A percentile compares a stretch with the other conserved stretches of the same genome.
Evolutionary conservation across 2,797 vertebrate genomes (phyloP).

Genomic region (Merluccius polli): DNA sequence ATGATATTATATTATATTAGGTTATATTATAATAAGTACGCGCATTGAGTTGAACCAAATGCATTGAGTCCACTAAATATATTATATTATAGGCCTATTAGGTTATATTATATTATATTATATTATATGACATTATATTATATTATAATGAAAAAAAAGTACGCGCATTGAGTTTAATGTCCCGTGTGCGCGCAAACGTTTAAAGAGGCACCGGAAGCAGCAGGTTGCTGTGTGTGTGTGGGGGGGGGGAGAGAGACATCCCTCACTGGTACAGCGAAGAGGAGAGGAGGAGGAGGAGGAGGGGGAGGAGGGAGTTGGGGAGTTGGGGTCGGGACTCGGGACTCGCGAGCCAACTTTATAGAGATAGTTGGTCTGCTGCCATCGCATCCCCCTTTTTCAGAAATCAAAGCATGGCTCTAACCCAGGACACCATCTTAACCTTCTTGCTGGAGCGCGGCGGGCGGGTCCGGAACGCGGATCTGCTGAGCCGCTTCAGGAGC

Average conservation of each 20-base stretch:
- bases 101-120: too few species aligned
- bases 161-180: not conserved
- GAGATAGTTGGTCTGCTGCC: too few species aligned
- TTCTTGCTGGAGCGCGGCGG: slow-evolving; percentile 83
- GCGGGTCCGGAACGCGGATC: slow-evolving; percentile 77
- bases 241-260: not conserved
- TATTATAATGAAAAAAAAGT: not conserved
- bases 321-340: too few species aligned
- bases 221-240: slow-evolving; percentile 55
- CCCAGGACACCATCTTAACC: slow-evolving; percentile 76
- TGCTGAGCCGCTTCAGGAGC: slow-evolving; percentile 77
- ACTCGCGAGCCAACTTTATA: too few species aligned
- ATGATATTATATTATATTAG: too few species aligned
- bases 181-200: not conserved
- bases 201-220: slow-evolving; percentile 66
- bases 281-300: not conserved
- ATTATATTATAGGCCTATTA: too few species aligned
- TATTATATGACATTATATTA: too few species aligned
- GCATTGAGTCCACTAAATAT: too few species aligned
- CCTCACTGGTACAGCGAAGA: not conserved
- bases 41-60: too few species aligned
- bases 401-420: slow-evolving; percentile 71
- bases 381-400: too few species aligned
- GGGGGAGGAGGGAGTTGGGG: too few species aligned
- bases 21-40: too few species aligned